These are phyloP conservation scores for Mimumesa dahlbomi DNA, from an alignment of 2,888 invertebrate genomes.

Conservation along the genomic window DNA sequence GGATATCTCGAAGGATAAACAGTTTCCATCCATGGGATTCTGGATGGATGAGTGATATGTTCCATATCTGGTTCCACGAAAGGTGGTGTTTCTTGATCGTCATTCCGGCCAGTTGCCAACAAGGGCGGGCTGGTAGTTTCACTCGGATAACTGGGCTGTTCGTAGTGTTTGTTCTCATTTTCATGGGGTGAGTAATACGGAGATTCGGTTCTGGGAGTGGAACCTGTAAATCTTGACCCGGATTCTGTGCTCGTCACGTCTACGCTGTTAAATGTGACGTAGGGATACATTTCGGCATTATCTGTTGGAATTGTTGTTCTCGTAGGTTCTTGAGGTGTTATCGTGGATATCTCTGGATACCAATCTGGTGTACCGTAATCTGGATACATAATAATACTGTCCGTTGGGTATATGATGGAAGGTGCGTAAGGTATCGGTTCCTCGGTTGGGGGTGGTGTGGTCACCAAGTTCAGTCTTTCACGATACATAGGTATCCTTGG, in stretches of 20 bases:
- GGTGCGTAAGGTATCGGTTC: too few species aligned
- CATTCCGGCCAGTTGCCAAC: slow-evolving; percentile 30
- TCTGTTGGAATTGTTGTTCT: too few species aligned
- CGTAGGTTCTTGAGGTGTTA: too few species aligned
- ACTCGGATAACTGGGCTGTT: slow-evolving; percentile 16
- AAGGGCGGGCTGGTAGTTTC: slow-evolving; percentile 11
- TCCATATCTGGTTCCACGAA: slow-evolving; percentile 23
- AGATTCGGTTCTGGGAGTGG: slow-evolving; percentile 1
- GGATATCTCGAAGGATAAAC: too few species aligned
- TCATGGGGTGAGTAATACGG: slow-evolving; percentile 15
- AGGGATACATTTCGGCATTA: too few species aligned
- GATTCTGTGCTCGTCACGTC: background rate
- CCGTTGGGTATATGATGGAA: too few species aligned
- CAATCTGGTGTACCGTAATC: too few species aligned
- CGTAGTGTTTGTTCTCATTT: slow-evolving; percentile 14
- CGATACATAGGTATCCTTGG: background rate
- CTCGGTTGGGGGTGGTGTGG: background rate
- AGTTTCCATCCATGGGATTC: too few species aligned
- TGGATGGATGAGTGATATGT: background rate
- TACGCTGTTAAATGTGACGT: too few species aligned
- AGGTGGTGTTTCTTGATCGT: slow-evolving; percentile 16
- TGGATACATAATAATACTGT: too few species aligned
- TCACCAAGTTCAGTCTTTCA: slow-evolving; percentile 14
- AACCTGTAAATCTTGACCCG: slow-evolving; percentile 29
- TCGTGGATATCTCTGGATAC: too few species aligned